phyloP scores from a whole-genome alignment of 2,888 invertebrate species.

The Amblyteles armatorius region DNA sequence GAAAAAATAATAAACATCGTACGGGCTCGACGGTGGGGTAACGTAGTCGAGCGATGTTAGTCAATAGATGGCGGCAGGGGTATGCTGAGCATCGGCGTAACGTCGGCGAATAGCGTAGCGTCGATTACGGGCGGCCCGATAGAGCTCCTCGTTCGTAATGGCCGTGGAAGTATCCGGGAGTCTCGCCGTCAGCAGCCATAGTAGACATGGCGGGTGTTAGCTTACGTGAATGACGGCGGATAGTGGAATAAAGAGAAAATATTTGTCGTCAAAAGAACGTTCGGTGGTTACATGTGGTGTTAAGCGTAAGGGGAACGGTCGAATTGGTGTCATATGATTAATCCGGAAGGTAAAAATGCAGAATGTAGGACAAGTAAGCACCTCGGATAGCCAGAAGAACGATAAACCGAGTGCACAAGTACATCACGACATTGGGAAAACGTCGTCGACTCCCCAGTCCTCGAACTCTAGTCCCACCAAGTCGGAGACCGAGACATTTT shows the following conservation, averaged over 20 bases:
- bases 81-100: neutral
- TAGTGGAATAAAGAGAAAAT: constrained; percentile 74
- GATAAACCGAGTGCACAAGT: constrained; percentile 86
- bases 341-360: constrained; percentile 93
- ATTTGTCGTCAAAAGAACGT: constrained; percentile 34
- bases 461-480: constrained; percentile 93
- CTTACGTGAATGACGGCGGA: constrained; percentile 85
- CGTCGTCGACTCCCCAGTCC: constrained; percentile 91
- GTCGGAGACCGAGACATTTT: constrained; percentile 93
- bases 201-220: constrained; percentile 91
- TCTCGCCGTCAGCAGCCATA: constrained; percentile 86
- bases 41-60: neutral
- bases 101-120: constrained; percentile 50
- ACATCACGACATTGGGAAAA: constrained; percentile 85
- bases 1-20: neutral
- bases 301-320: constrained; percentile 35
- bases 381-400: constrained; percentile 91
- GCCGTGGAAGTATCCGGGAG: constrained; percentile 70
- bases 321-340: constrained; percentile 85
- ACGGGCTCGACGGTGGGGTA: neutral
- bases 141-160: constrained; percentile 50
- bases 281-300: constrained; percentile 34
- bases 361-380: constrained; percentile 93
- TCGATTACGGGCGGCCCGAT: constrained; percentile 31
- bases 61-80: constrained; percentile 29